A percentile compares a stretch with the other conserved stretches of the same genome.
Evolutionary conservation across 2,797 vertebrate genomes (phyloP).

Genomic region (Periophthalmus magnuspinnatus): DNA sequence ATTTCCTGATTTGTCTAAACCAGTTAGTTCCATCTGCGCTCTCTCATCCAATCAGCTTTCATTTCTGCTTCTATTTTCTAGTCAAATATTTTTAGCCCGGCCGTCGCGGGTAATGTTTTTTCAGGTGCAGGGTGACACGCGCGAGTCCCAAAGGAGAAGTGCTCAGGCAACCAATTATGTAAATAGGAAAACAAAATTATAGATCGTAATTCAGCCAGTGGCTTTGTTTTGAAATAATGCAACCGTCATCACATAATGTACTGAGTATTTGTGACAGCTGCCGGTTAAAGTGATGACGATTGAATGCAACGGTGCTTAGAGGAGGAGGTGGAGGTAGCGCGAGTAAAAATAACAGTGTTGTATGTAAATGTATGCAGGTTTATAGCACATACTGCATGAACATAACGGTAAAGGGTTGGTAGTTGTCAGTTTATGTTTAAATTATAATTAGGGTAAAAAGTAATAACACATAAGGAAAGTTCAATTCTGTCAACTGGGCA

Average conservation of each 20-base stretch:
- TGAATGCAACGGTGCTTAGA: neutral
- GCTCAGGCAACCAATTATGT: constrained; percentile 19
- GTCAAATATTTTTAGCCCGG: constrained; percentile 6
- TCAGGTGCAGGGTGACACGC: neutral
- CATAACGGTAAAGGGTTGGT: neutral
- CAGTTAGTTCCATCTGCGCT: neutral
- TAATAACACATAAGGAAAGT: no score
- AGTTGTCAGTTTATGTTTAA: neutral
- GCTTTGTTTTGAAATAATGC: constrained; percentile 3
- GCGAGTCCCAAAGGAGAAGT: constrained; percentile 12
- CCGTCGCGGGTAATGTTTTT: constrained; percentile 10
- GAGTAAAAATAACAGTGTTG: neutral
- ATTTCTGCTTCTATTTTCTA: constrained; percentile 2
- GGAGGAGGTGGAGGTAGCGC: neutral
- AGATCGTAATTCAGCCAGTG: neutral
- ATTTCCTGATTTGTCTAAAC: neutral
- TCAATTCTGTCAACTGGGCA: no score
- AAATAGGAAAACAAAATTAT: constrained; percentile 25
- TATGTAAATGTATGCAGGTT: neutral
- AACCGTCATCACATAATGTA: neutral
- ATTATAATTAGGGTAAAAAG: no score
- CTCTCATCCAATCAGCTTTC: neutral
- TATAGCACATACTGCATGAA: neutral
- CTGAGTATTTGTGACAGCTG: constrained; percentile 6
- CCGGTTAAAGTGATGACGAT: neutral